Evolutionary conservation across 2,797 vertebrate genomes (phyloP).

Genomic region (Sebastes ruberrimus): DNA sequence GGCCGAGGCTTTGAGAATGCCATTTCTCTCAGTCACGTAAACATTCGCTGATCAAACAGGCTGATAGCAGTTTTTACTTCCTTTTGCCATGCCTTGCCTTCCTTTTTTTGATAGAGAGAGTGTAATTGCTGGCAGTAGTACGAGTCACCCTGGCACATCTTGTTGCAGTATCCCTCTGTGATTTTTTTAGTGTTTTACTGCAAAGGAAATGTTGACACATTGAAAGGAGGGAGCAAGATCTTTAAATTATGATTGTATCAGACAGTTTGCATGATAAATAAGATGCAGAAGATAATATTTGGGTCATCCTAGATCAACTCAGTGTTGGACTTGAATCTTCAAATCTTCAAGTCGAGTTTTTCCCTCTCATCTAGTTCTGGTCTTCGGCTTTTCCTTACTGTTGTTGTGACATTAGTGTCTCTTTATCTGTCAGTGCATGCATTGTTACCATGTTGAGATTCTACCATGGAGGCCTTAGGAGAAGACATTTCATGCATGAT

Average conservation of each 20-base stretch:
- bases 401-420: neutral
- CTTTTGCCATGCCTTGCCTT: neutral
- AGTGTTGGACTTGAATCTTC: neutral
- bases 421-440: neutral
- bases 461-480: constrained; percentile 1
- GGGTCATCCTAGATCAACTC: neutral
- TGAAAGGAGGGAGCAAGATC: neutral
- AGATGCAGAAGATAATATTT: neutral
- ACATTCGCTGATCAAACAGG: constrained; percentile 22
- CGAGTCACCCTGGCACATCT: neutral
- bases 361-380: too few relatives aligned
- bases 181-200: neutral
- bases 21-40: constrained; percentile 9
- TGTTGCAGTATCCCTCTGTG: neutral
- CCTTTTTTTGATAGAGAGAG: neutral
- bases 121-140: neutral
- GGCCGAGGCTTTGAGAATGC: neutral
- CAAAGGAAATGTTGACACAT: neutral
- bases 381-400: neutral
- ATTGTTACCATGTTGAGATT: neutral
- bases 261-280: neutral
- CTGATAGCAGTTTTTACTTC: constrained; percentile 33
- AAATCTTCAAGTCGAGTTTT: neutral
- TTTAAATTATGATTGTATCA: neutral
- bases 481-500: constrained; percentile 27